Evolutionary conservation across 2,113 vertebrate species (phyloP).

Genomic region (Daubentonia madagascariensis): DNA sequence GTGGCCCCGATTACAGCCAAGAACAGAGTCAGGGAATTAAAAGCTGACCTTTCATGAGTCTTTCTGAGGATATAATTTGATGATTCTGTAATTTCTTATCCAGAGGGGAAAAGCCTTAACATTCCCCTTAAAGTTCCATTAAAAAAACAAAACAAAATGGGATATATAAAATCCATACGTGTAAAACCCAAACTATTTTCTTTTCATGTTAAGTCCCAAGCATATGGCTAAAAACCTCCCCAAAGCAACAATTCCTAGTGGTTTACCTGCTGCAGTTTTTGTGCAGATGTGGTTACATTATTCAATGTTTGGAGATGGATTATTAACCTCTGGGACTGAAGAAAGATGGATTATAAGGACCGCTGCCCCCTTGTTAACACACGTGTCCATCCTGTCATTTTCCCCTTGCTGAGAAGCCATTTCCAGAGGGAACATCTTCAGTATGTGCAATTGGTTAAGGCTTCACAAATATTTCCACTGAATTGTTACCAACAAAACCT

Average conservation of each 20-base stretch:
- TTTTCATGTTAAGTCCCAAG: not conserved
- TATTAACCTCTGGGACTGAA: not conserved
- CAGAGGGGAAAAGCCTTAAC: not conserved
- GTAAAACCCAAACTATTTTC: not conserved
- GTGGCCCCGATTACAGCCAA: not conserved
- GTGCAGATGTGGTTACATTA: not conserved
- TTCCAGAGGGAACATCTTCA: conserved; percentile 15
- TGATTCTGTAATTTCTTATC: not conserved
- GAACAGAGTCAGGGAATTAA: not conserved
- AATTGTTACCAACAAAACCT: conserved; percentile 62
- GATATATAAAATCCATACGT: not conserved
- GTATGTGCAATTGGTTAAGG: not conserved
- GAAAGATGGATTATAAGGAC: accelerated
- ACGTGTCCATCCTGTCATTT: not conserved
- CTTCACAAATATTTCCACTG: conserved; percentile 58
- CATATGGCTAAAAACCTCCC: too few species aligned
- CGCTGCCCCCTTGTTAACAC: accelerated
- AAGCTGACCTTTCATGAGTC: not conserved
- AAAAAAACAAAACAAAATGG: not conserved
- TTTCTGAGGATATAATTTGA: not conserved
- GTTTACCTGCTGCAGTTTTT: not conserved
- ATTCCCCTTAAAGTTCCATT: not conserved
- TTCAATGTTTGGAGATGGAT: not conserved
- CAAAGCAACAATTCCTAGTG: not conserved
- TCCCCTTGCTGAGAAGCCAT: not conserved